Percentiles rank a stretch among this genome's conserved stretches.
These are phyloP conservation scores for Orchestia grillus DNA, from an alignment of 1,140 invertebrate genomes.

Conservation along the genomic window DNA sequence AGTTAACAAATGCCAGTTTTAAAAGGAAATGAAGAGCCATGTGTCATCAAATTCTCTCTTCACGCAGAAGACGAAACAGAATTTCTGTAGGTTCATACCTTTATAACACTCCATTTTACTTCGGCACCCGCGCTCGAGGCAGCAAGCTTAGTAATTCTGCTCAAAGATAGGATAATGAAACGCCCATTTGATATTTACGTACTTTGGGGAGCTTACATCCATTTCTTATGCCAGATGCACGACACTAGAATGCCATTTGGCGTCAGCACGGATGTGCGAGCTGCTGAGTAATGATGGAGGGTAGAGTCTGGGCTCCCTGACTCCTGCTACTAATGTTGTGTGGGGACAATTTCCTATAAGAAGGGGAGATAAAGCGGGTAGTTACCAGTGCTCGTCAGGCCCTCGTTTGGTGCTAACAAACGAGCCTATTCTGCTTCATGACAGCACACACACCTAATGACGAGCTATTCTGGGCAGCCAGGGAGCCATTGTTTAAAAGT, in stretches of 20 bases:
- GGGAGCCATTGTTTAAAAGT: not conserved
- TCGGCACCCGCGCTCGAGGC: not conserved
- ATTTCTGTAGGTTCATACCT: not conserved
- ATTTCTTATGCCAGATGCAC: not conserved
- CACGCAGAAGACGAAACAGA: not conserved
- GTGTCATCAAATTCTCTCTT: not conserved
- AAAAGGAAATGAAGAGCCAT: not conserved
- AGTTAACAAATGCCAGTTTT: not conserved
- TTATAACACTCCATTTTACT: not conserved
- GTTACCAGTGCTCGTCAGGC: conserved; percentile 4
- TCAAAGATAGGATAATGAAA: not conserved
- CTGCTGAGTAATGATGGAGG: not conserved
- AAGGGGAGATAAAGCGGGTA: not conserved
- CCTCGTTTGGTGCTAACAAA: not conserved
- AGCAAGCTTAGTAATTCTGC: not conserved
- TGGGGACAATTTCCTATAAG: conserved; percentile 7
- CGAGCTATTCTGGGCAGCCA: not conserved
- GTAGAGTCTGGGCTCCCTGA: not conserved
- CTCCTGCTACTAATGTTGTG: not conserved
- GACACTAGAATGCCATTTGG: not conserved
- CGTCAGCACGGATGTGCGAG: not conserved
- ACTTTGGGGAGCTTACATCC: not conserved
- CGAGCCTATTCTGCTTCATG: not conserved
- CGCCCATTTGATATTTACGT: not conserved
- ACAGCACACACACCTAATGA: conserved; percentile 7